phyloP scores from a whole-genome alignment of 2,113 vertebrate genomes.

The Onychostoma macrolepis region DNA sequence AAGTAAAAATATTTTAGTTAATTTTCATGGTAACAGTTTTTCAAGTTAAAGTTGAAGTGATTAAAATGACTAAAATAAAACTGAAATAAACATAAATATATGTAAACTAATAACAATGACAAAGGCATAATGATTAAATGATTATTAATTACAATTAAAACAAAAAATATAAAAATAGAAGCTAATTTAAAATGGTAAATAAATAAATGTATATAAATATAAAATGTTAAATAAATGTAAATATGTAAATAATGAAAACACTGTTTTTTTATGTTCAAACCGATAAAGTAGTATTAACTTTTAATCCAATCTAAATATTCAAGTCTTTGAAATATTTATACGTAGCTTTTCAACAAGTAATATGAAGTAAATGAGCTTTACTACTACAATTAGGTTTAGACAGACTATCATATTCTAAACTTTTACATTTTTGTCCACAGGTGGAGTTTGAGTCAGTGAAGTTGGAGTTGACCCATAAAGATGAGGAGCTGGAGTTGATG shows the following conservation, averaged over 20 bases:
- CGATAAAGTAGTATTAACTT: too few species aligned
- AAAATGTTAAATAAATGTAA: too few species aligned
- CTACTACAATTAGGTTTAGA: background rate
- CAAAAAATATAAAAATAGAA: too few species aligned
- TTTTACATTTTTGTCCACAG: slow-evolving; percentile 57
- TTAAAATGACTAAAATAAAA: background rate
- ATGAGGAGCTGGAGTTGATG: slow-evolving; percentile 78
- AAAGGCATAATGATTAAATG: background rate
- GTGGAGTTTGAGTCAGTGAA: slow-evolving; percentile 84
- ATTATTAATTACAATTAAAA: too few species aligned
- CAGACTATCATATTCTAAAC: background rate
- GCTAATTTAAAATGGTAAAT: too few species aligned
- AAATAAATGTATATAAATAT: too few species aligned
- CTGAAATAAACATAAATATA: background rate
- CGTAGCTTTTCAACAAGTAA: background rate
- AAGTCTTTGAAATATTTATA: background rate
- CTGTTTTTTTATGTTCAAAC: background rate
- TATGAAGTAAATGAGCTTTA: background rate
- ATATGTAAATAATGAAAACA: background rate
- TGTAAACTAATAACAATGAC: background rate
- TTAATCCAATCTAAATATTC: background rate
- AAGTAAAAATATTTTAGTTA: background rate
- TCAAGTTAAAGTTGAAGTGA: background rate
- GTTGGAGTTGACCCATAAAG: slow-evolving; percentile 79
- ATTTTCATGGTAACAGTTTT: background rate